Base-by-base conservation (phyloP, 2,888 invertebrate species). In the Scelioninae gen. 1 region DNA sequence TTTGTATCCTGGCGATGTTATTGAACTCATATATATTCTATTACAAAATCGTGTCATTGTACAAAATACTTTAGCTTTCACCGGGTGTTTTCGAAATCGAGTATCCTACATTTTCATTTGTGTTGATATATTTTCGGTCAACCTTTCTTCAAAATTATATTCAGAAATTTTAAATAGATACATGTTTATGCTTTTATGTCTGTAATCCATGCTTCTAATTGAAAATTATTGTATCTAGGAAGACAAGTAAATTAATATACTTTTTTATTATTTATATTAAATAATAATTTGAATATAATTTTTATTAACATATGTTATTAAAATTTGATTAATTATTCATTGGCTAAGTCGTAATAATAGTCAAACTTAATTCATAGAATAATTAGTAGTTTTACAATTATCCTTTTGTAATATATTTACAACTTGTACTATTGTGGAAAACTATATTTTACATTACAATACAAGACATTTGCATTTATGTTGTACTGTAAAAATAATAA, bases 41-140 rank as follows among this genome's bases (percentile, higher is more conserved):
- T 68, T 68, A 68, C 68, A 68, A 68, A 68, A 68, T 68, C 66
- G 29, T 11, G 10, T n/a, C 13, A 55, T 53, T 68, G 43, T 13
- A 68, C 51, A 32, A 68, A 68, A 55, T 38, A 29, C 15, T 31
- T 23, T 11, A 31, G 43, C 55, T 68, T 68, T 68, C 68, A 38
- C 68, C 55, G 3, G 15, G 9, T 23, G 51, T 68, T 40, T 68
- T 68, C 55, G 15, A 55, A 68, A 68, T 68, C 38, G 29, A 29
- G 49, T 29, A 13, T 38, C 34, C 51, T 32, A 31, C 31, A 34
- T 51, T 65, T 62, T 49, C 53, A 53, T 51, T 66, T 51, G 16
- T 16, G 34, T 66, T 55, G 31, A 51, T 55, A 34, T 40, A 32
- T 32, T 47, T 69, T 56, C 2, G 47, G n/a, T 34, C 15, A 2